phyloP scores from a whole-genome alignment of 2,113 vertebrate genomes.

The Malaclemys terrapin region DNA sequence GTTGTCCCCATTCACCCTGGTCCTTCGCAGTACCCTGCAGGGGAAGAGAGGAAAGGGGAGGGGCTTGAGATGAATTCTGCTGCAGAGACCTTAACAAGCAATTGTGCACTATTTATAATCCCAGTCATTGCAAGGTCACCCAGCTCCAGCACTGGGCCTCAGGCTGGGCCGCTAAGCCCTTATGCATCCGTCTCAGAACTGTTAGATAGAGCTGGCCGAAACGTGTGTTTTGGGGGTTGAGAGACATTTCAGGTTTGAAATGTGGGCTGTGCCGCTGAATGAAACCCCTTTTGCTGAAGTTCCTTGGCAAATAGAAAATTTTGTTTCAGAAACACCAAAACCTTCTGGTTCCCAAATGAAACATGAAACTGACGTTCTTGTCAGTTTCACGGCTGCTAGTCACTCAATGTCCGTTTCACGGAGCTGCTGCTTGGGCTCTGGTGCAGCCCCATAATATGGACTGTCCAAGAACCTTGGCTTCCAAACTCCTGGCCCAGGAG shows the following conservation, averaged over 20 bases:
- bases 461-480: neutral
- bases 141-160: neutral
- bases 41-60: neutral
- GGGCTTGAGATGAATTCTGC: neutral
- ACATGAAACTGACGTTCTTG: neutral
- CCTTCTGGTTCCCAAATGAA: neutral
- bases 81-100: neutral
- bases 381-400: no score
- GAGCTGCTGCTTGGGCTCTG: neutral
- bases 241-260: neutral
- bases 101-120: neutral
- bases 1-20: conserved; percentile 94
- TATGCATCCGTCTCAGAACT: neutral
- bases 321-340: neutral
- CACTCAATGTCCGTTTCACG: no score
- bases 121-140: neutral
- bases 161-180: neutral
- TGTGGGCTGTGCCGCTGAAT: neutral
- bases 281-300: neutral
- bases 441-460: neutral
- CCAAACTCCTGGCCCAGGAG: neutral
- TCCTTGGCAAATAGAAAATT: neutral
- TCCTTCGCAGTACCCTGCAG: conserved; percentile 88
- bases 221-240: neutral
- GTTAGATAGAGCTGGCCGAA: neutral